Base-by-base conservation (phyloP, 2,797 vertebrate genomes). In the Helostoma temminkii region DNA sequence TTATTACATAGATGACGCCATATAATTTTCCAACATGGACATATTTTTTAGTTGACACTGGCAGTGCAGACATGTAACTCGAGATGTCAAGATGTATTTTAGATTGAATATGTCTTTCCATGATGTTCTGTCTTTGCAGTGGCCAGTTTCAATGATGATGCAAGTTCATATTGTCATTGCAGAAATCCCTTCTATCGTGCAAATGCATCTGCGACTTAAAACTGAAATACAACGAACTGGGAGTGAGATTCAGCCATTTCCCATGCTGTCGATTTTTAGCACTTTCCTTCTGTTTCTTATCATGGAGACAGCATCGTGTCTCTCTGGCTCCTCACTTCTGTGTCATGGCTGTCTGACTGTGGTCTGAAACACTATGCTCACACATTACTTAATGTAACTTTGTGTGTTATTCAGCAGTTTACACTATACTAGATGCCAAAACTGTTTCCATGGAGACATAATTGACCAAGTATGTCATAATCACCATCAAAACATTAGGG, bases 251-350 rank as follows among this genome's bases (percentile, higher is more conserved):
- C n/a, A n/a, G n/a, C n/a, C 1, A 18, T 30, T 19, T 46, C n/a
- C 24, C n/a, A n/a, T 49, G 28, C 25, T 41, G 7, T 6, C 41
- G 19, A 14, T 30, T 42, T 41, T 55, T 37, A n/a, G n/a, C n/a
- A n/a, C n/a, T n/a, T n/a, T n/a, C n/a, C 28, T 25, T 74, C 58
- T 80, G 71, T 66, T 75, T 78, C 67, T 72, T 54, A 81, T 86
- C 56, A 79, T 6, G 39, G 8, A 45, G 45, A 42, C 36, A 41
- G 14, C 12, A 24, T 36, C 56, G 37, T 41, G 57, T 66, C 55
- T 70, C 45, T 54, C 52, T 61, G 73, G 67, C 74, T 80, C 81
- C 74, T 70, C 37, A 6, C 43, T 47, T 81, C n/a, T n/a, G n/a
- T n/a, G n/a, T n/a, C 74, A 74, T 45, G 63, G 48, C 59, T 69